Base-by-base conservation (phyloP, 2,888 invertebrate species). In the Pantelozetes paolii region DNA sequence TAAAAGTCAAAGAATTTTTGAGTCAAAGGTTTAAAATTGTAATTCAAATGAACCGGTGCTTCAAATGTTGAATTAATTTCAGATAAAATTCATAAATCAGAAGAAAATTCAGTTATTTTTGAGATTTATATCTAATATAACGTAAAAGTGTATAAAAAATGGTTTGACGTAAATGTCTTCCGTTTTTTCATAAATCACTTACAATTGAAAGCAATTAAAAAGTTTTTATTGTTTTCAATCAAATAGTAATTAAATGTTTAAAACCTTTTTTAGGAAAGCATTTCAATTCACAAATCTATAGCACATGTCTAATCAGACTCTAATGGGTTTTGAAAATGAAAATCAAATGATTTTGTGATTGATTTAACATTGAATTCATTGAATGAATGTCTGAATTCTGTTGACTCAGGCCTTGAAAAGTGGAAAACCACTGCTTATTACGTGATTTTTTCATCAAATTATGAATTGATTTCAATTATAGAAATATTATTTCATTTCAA, bases 401-500 rank as follows among this genome's bases (percentile, higher is more conserved):
- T 48, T 23, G 20, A 54, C 23, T 23, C 54, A 54, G 54, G 13
- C 54, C 54, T 54, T 54, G 54, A 23, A 6, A 8, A 23, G 23
- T 54, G 54, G 54, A 54, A 54, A 54, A 54, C 11, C 3, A 54
- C 54, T 54, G 54, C n/a, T n/a, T n/a, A n/a, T n/a, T 48, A 54
- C 54, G 54, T 23, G 26, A 23, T 54, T 23, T 9, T 13, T 13
- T 23, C 26, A 26, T 54, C n/a, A n/a, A n/a, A n/a, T 54, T 23
- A 54, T 54, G 54, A 54, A 2, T 54, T 54, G 54, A 54, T 54
- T 54, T 54, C 8, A 20, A 54, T 26, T 54, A 48, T 20, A 20
- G n/a, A 3, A 48, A 48, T 48, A n/a, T 48, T 48, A 13, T n/a
- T n/a, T n/a, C n/a, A n/a, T n/a, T n/a, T n/a, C n/a, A n/a, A n/a